These are phyloP conservation scores for Aurelia aurita complex sp. Pacific DNA, from an alignment of 30 jellyfish, hydroid and myxozoan species.

Conservation along the genomic window DNA sequence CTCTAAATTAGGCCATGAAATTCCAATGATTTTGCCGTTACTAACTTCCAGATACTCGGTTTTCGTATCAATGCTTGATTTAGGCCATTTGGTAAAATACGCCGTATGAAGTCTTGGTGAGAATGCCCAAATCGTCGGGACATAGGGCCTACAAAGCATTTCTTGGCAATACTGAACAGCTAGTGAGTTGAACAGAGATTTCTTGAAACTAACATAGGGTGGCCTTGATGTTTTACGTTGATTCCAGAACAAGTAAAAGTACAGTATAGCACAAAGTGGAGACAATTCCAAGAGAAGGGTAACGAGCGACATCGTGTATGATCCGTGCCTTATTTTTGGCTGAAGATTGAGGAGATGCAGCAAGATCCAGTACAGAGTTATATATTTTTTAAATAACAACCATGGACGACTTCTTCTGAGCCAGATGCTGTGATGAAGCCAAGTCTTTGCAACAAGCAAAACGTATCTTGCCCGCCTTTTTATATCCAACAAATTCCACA, in stretches of 20 bases:
- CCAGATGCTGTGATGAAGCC: no score
- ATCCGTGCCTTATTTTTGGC: no score
- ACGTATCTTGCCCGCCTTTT: no score
- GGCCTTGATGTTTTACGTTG: constrained; percentile 27
- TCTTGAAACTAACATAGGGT: constrained; percentile 38
- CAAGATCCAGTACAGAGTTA: no score
- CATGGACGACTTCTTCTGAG: no score
- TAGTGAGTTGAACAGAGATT: constrained; percentile 55
- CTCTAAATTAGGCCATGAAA: constrained; percentile 38
- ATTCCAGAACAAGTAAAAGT: constrained; percentile 52
- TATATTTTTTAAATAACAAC: no score
- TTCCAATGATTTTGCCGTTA: constrained; percentile 50
- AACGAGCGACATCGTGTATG: constrained; percentile 23
- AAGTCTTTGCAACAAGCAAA: no score
- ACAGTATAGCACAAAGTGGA: constrained; percentile 64
- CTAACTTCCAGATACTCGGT: constrained; percentile 58
- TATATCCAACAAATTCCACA: no score
- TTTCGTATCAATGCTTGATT: not conserved
- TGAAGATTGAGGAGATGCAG: no score
- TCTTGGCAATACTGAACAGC: constrained; percentile 60
- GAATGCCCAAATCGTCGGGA: constrained; percentile 69
- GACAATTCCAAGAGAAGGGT: constrained; percentile 50
- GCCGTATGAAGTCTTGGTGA: constrained; percentile 46
- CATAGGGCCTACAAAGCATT: constrained; percentile 35
- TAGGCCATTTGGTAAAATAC: constrained; percentile 17